phyloP scores from a whole-genome alignment of 2,888 invertebrate genomes.

The Ariolimax columbianus region DNA sequence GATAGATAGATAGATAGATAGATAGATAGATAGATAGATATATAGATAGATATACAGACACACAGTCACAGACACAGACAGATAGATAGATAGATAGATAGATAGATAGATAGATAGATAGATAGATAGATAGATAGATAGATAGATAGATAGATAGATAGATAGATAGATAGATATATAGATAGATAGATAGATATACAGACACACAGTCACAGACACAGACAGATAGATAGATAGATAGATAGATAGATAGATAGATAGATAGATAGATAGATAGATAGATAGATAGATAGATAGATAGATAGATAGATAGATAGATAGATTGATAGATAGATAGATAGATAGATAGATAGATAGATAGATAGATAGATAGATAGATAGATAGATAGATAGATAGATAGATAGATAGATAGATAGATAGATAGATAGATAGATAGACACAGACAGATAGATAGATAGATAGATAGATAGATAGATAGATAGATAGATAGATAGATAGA shows the following conservation, averaged over 20 bases:
- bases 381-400: background rate
- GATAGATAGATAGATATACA: too few relatives aligned
- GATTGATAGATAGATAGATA: background rate
- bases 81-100: too few relatives aligned
- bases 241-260: background rate
- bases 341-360: background rate
- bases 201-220: too few relatives aligned
- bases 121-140: slow-evolving; percentile 14
- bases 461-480: too few relatives aligned
- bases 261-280: slow-evolving; percentile 14
- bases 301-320: slow-evolving; percentile 14
- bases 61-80: too few relatives aligned
- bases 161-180: too few relatives aligned
- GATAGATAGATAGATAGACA: too few relatives aligned
- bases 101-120: background rate
- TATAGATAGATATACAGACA: too few relatives aligned
- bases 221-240: too few relatives aligned
- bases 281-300: slow-evolving; percentile 14
- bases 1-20: background rate
- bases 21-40: background rate
- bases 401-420: background rate
- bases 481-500: slow-evolving; percentile 6
- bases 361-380: background rate
- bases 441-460: too few relatives aligned
- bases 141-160: slow-evolving; percentile 14